These are phyloP conservation scores for Cheilosia urbana DNA, from an alignment of 2,888 invertebrate species.

Conservation along the genomic window DNA sequence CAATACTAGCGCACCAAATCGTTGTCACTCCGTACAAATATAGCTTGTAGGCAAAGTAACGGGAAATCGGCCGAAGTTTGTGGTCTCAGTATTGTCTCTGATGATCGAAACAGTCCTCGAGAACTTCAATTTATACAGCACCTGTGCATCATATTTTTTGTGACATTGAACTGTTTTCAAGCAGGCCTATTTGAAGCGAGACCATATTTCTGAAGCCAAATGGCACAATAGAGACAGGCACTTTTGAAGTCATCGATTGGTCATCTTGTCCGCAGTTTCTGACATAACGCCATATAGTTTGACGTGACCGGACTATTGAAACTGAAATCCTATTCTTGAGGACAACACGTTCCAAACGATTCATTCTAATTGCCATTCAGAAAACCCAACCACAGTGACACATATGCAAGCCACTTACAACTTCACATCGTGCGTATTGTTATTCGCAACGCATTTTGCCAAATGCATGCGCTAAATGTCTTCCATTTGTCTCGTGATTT, in stretches of 20 bases:
- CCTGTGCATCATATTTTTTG: too few species aligned
- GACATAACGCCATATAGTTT: constrained; percentile 60
- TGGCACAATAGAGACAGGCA: constrained; percentile 12
- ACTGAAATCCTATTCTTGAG: constrained; percentile 53
- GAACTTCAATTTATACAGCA: too few species aligned
- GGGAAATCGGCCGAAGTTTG: too few species aligned
- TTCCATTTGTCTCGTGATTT: constrained; percentile 64
- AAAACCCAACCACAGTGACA: constrained; percentile 49
- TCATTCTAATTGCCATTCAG: constrained; percentile 37
- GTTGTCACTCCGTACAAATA: too few species aligned
- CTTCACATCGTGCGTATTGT: constrained; percentile 38
- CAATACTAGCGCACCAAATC: too few species aligned
- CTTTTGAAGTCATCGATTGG: constrained; percentile 54
- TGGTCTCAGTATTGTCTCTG: too few species aligned
- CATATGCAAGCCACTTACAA: constrained; percentile 22
- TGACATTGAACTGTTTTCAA: too few species aligned
- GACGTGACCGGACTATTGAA: constrained; percentile 54
- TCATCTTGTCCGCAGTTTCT: constrained; percentile 39
- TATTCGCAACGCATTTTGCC: constrained; percentile 60
- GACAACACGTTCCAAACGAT: constrained; percentile 59
- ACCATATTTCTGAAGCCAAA: neutral
- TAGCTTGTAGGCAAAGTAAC: too few species aligned
- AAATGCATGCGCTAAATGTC: constrained; percentile 55
- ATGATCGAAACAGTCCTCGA: too few species aligned
- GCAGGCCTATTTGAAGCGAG: too few species aligned